Evolutionary conservation across 2,113 vertebrate species (phyloP), one percentile per base, ranked within the genome.

Genomic region (Vulpes lagopus): DNA sequence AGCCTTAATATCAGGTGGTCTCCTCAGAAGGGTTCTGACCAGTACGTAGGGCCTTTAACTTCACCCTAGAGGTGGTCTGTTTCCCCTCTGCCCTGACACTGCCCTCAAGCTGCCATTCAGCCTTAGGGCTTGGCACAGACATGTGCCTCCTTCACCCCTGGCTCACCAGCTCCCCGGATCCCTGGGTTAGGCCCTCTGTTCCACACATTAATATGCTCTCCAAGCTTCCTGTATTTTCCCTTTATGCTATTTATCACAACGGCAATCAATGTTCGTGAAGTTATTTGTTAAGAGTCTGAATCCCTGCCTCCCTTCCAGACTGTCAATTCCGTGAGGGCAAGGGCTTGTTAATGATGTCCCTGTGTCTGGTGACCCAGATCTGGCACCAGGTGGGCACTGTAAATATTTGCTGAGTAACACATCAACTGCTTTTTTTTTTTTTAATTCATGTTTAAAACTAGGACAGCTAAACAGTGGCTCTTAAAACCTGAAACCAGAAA

Each of bases 391-490:
- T 57, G 32, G 11, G 27, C 17, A 17, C 38, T 49, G 25, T 69
- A 59, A 62, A 93, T 43, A 67, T 35, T 14, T 30, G 64, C 49
- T 67, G 38, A 79, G 43, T 76, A 84, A 92, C 8, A 81, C 71
- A 81, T 73, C 17, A 76, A 87, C 51, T 71, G 53, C 53, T 7
- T 43, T 43, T 43, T 43, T 43, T 73, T 93, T 74, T 8, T 0
- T 89, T 92, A 94, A 88, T 88, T 91, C 12, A 57, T 23, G 30
- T 91, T 96, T 91, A 94, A 90, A 96, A 97, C 60, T 51, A 95
- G 60, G 92, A 79, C 81, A 95, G 49, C n/a, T 87, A 94, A 97
- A 91, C n/a, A 86, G 9, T 35, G 60, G 32, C 59, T 79, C 59
- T 89, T 89, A 93, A 96, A 91, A 93, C 32, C 74, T 71, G 65